Evolutionary conservation across 2,797 vertebrate species (phyloP), one percentile per base, ranked within the genome.

Genomic region (Ambastaia sidthimunki): DNA sequence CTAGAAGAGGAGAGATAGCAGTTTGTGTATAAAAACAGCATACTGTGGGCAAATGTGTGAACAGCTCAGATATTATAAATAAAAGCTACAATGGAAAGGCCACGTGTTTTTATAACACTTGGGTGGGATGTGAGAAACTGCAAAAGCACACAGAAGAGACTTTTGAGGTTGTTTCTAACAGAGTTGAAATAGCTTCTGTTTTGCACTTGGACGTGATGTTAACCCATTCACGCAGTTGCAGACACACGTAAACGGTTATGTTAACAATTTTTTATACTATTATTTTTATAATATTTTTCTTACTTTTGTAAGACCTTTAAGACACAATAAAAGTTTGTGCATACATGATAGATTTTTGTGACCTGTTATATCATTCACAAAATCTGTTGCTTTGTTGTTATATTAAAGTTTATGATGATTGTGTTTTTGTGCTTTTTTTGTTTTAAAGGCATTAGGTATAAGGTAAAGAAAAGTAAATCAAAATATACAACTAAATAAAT

Each of bases 1-100:
- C 60, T 81, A 11, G 82, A 89, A 52, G 41, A 28, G 25, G 72
- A 77, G 11, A 73, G 62, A 80, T 28, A 7, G 34, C 4, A 4
- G 34, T 12, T 57, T 23, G 3, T 19, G 19, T 12, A 4, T 25
- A 12, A 59, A 59, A 15, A 47, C 4, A n/a, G 57, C 62, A 67
- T 13, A 69, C 37, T 57, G 65, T 48, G 52, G 34, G 63, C 15
- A 31, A 63, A 19, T 3, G 50, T 68, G 74, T 11, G 11, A 59
- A 31, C 37, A 59, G 3, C 71, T 47, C 19, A 60, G 19, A 47
- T 55, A 67, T 76, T 67, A 63, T 16, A 63, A 63, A n/a, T 18
- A 55, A 13, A 41, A 67, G 62, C 44, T 19, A 7, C 13, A 21
- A 41, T 23, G 41, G 34, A 60, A 31, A 21, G 7, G n/a, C 47